These are phyloP conservation scores for Ptilonorhynchus violaceus DNA, from an alignment of 2,113 vertebrate genomes.

Conservation along the genomic window DNA sequence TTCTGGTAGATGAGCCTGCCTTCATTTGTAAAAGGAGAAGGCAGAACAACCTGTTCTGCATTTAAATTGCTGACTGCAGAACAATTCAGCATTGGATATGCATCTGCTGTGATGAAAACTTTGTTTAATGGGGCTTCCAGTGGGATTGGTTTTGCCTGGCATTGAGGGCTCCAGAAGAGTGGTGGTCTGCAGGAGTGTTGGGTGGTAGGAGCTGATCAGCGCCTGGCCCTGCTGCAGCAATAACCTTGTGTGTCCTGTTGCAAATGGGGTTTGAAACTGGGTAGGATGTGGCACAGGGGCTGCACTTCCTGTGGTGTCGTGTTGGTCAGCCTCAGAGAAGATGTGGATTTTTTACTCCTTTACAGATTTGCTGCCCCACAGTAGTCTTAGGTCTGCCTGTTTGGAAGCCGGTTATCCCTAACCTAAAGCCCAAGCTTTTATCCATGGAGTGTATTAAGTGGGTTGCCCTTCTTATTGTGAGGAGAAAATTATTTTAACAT, in stretches of 20 bases:
- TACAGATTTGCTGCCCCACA: neutral
- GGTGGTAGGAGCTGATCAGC: neutral
- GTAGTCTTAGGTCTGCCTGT: neutral
- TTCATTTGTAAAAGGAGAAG: neutral
- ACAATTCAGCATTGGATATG: neutral
- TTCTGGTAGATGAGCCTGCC: neutral
- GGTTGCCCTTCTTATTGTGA: neutral
- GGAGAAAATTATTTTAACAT: neutral
- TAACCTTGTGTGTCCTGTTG: neutral
- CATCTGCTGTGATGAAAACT: neutral
- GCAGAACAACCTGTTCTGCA: neutral
- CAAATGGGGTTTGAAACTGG: neutral
- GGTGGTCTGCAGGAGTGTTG: neutral
- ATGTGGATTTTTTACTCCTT: neutral
- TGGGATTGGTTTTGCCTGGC: neutral
- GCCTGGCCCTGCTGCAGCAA: neutral
- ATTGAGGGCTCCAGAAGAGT: neutral
- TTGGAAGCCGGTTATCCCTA: neutral
- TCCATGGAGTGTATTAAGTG: neutral
- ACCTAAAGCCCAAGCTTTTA: accelerated
- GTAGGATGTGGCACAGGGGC: neutral
- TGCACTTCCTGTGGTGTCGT: neutral
- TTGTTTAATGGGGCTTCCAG: neutral
- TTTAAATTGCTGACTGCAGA: neutral
- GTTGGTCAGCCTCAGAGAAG: neutral